Percentiles rank a stretch among this genome's conserved stretches.
Evolutionary conservation across 2,797 vertebrate genomes (phyloP).

Genomic region (Miichthys miiuy): DNA sequence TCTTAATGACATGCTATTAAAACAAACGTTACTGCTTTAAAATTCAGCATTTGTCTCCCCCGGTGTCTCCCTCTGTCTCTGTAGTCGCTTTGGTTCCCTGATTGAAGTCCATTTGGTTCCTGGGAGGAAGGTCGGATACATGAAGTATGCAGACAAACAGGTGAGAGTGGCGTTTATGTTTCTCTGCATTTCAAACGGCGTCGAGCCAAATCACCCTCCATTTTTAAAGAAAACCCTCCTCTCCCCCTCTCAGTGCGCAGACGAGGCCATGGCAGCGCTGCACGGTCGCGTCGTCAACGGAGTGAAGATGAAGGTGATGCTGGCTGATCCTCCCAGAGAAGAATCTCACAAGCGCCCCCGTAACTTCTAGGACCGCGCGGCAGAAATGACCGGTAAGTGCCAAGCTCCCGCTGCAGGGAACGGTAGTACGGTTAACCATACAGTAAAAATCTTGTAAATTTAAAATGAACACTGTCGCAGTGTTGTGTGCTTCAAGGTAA

Average conservation of each 20-base stretch:
- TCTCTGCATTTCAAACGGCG: background rate
- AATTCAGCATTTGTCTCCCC: background rate
- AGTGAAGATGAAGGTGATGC: slow-evolving; percentile 95
- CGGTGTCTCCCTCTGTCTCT: background rate
- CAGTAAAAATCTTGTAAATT: too few species aligned
- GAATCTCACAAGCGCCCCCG: slow-evolving; percentile 95
- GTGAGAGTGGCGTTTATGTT: slow-evolving; percentile 38
- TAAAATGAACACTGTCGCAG: too few species aligned
- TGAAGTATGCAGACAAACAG: slow-evolving; percentile 92
- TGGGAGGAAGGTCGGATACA: slow-evolving; percentile 94
- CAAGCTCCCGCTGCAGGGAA: background rate
- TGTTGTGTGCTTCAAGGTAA: too few species aligned
- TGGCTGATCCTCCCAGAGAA: slow-evolving; percentile 94
- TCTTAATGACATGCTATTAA: slow-evolving; percentile 2
- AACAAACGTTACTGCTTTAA: slow-evolving; percentile 10
- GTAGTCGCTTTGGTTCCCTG: slow-evolving; percentile 93
- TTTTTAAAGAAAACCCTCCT: too few species aligned
- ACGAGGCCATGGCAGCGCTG: slow-evolving; percentile 91
- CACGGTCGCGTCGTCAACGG: slow-evolving; percentile 94
- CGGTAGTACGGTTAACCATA: background rate
- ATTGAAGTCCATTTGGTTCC: slow-evolving; percentile 95
- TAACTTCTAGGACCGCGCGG: slow-evolving; percentile 85
- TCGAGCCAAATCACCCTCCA: background rate
- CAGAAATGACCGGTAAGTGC: slow-evolving; percentile 57
- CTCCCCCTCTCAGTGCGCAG: slow-evolving; percentile 84